Conservation (phyloP, 2,797 vertebrate genomes). For the Phalloptychus januarius region DNA sequence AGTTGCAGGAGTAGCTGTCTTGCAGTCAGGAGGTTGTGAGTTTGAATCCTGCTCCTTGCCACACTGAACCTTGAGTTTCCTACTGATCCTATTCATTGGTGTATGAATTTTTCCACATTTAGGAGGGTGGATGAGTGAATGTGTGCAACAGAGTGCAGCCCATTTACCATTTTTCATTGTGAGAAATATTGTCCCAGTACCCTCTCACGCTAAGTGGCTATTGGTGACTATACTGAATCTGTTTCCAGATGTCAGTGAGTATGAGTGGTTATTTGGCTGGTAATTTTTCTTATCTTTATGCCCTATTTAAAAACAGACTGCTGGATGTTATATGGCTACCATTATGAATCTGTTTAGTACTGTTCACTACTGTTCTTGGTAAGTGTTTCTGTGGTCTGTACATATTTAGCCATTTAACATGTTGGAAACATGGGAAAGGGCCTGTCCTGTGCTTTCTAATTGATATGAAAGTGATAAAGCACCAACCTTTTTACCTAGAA, state of each 20-base stretch:
- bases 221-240: neutral
- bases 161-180: constrained; percentile 1
- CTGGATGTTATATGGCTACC: neutral
- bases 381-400: neutral
- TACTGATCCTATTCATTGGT: neutral
- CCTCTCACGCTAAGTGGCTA: neutral
- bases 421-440: neutral
- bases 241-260: neutral
- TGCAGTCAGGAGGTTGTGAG: neutral
- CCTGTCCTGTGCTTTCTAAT: neutral
- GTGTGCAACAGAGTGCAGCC: neutral
- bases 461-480: neutral
- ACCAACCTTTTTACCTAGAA: neutral
- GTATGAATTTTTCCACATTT: neutral
- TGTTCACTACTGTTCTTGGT: neutral
- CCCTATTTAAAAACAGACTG: neutral
- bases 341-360: neutral
- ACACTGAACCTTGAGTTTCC: neutral
- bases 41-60: neutral
- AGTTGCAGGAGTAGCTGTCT: neutral
- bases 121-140: neutral
- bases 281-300: neutral
- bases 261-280: neutral
- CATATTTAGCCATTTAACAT: neutral
- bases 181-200: neutral